Conservation (phyloP, 2,113 vertebrate species). For the Cisticola juncidis region DNA sequence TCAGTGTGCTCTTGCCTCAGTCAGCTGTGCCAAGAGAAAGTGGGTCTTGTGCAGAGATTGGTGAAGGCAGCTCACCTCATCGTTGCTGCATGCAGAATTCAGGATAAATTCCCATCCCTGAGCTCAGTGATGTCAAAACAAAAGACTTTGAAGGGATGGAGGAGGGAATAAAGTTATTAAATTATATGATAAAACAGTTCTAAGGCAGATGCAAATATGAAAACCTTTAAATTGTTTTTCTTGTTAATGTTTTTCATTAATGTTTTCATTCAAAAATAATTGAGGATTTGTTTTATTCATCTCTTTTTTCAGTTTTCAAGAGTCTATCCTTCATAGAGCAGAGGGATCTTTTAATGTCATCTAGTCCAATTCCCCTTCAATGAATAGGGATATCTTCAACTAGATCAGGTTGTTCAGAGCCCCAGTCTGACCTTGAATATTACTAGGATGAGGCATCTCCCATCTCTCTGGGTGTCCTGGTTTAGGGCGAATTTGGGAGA, state of each 20-base stretch:
- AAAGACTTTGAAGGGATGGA: background rate
- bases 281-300: background rate
- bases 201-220: background rate
- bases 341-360: background rate
- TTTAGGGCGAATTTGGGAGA: background rate
- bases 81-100: fast-evolving
- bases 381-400: background rate
- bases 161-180: background rate
- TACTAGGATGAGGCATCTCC: background rate
- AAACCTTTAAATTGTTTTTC: background rate
- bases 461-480: background rate
- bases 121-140: background rate
- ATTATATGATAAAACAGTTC: background rate
- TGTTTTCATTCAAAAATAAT: background rate
- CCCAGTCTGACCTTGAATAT: background rate
- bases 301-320: background rate
- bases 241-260: background rate
- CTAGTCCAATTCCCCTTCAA: background rate
- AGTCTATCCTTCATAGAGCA: background rate
- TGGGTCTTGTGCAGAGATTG: constrained; percentile 7
- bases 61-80: constrained; percentile 10
- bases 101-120: background rate
- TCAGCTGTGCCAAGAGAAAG: constrained; percentile 8
- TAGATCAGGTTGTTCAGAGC: background rate
- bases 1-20: background rate